Evolutionary conservation across 2,113 vertebrate genomes (phyloP), one percentile per base, ranked within the genome.

Genomic region (Oxyruncus cristatus): DNA sequence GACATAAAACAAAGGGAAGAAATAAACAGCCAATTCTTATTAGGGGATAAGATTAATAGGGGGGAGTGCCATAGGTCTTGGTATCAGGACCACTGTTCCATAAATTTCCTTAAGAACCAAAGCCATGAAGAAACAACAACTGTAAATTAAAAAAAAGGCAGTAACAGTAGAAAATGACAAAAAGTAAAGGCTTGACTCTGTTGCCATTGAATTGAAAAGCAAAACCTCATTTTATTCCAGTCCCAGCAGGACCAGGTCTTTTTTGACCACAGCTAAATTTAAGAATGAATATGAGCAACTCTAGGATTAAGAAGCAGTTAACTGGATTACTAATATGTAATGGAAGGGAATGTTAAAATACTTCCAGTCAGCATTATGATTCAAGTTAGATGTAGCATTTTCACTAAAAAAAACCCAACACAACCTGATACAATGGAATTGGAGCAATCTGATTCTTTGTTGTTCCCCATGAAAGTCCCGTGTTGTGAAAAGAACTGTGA

Each of bases 71-170:
- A 93, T 3, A 96, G 93, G 90, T 88, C 95, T 92, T 83, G 50
- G 35, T 96, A 93, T 59, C 47, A 87, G 52, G 92, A 92, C 52
- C 28, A 26, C 35, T 87, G 73, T 46, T 86, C 68, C 75, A 96
- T 91, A 95, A 92, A 96, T 95, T 95, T 93, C 71, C 63, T 84
- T 50, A 82, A 78, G 65, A 96, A 94, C n/a, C 65, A 65, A 84
- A 96, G 56, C 42, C 47, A 58, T 16, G 75, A 87, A 91, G 42
- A 94, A 91, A 80, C 19, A 52, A 74, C 32, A 92, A 35, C 12
- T 52, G 41, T 37, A 61, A 89, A 88, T 52, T 26, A 9, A 17
- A 67, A 62, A 81, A n/a, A 67, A 59, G 11, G 27, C 75, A 70
- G 53, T 30, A 86, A 74, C 30, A 88, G 63, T 6, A 23, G 14